phyloP scores from a whole-genome alignment of 1,140 invertebrate genomes.

The Caenorhabditis briggsae region DNA sequence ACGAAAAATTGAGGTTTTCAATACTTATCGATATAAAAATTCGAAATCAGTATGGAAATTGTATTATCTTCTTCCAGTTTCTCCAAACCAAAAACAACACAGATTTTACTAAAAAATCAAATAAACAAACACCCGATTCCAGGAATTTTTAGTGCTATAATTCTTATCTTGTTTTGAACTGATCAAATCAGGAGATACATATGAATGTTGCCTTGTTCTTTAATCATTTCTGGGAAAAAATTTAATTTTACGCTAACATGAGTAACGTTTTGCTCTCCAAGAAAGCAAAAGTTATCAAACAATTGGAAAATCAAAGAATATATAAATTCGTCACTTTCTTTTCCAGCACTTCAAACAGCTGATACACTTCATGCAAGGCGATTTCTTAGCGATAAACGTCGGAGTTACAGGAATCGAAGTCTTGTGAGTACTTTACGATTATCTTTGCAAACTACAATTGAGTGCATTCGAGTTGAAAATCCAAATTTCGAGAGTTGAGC shows the following conservation, averaged over 20 bases:
- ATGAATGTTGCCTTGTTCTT: neutral
- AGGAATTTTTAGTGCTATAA: neutral
- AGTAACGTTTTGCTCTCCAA: neutral
- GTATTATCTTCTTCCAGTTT: too few species aligned
- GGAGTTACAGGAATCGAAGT: constrained; percentile 60
- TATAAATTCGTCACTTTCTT: constrained; percentile 14
- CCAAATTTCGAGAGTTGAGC: neutral
- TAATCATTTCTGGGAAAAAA: neutral
- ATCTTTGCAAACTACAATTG: neutral
- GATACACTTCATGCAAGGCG: constrained; percentile 49
- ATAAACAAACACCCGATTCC: too few species aligned
- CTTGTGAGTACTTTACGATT: constrained; percentile 45
- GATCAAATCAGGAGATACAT: neutral
- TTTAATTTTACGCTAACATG: neutral
- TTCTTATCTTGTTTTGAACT: neutral
- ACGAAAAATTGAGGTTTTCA: too few species aligned
- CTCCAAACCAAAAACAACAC: too few species aligned
- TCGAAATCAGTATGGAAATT: too few species aligned
- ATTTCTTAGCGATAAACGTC: constrained; percentile 58
- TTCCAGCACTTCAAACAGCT: constrained; percentile 33
- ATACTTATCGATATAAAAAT: too few species aligned
- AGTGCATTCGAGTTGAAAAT: neutral
- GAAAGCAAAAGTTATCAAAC: neutral
- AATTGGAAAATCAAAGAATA: neutral
- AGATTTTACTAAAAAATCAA: too few species aligned